Base-by-base conservation (phyloP, 2,797 vertebrate species). In the Picus viridis region DNA sequence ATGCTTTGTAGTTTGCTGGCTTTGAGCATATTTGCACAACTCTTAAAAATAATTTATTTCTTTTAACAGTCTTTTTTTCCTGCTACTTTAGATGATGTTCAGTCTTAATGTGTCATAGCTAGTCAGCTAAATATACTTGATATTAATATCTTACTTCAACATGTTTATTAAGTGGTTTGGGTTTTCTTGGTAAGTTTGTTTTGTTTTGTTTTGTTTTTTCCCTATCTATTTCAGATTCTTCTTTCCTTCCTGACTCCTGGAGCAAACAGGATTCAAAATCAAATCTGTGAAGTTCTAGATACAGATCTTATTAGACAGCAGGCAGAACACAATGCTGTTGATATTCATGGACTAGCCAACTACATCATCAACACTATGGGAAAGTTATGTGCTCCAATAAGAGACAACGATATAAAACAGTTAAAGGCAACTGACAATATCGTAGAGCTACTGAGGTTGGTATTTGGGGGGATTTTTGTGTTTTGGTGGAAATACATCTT, bases 251-350 rank as follows among this genome's bases (percentile, higher is more conserved):
- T 99, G 69, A 98, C 98, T 79, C 98, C 98, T 61, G 99, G 98
- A 62, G 98, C 98, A 90, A 99, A 99, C 96, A 98, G 98, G 77
- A 98, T 99, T 94, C 98, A 97, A 76, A 99, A 98, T 86, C 99
- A 99, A 96, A 99, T 99, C 86, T 98, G 97, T 97, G 99, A 99
- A 95, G 98, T 99, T 83, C 96, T 99, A 77, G 99, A 99, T 93
- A 97, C 98, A 39, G 99, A 99, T 86, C 98, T 99, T 86, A 98
- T 99, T 89, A 98, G 98, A 84, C 99, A 99, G 96, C 99, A 99
- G 95, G 98, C 98, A n/a, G 98, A 98, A 78, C 99, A 99, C 14
- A 96, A 98, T 20, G 98, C 98, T 39, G 98, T 99, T 36, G 98
- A 99, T 95, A 98, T 99, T 95, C 98, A 98, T 51, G 98, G 98